phyloP scores from a whole-genome alignment of 2,888 invertebrate genomes.

The Thymelicus acteon region DNA sequence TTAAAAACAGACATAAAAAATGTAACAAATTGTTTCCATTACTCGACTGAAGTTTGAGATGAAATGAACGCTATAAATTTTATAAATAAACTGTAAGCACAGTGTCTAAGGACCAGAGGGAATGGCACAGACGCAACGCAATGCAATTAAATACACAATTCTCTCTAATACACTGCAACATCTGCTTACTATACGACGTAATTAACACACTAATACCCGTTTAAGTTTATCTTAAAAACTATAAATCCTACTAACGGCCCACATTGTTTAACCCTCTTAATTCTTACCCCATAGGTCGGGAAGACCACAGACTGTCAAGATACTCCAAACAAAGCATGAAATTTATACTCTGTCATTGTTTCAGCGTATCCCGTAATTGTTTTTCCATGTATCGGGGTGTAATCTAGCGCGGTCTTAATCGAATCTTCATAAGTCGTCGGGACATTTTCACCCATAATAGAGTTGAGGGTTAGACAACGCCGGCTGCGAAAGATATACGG shows the following conservation, averaged over 20 bases:
- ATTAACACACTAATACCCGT: slow-evolving; percentile 60
- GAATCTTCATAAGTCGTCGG: slow-evolving; percentile 72
- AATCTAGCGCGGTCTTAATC: slow-evolving; percentile 73
- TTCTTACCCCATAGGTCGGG: slow-evolving; percentile 35
- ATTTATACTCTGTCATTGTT: slow-evolving; percentile 78
- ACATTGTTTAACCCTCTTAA: slow-evolving; percentile 66
- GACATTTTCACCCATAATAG: slow-evolving; percentile 49
- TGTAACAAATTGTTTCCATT: too few species aligned
- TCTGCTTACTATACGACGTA: slow-evolving; percentile 39
- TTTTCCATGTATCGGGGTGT: slow-evolving; percentile 79
- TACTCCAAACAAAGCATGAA: slow-evolving; percentile 74
- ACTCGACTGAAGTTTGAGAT: slow-evolving; percentile 7
- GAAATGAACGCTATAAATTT: slow-evolving; percentile 26
- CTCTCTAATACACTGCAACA: slow-evolving; percentile 30
- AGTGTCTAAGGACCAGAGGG: slow-evolving; percentile 21
- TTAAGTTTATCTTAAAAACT: slow-evolving; percentile 75
- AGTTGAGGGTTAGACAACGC: slow-evolving; percentile 58
- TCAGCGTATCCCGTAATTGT: slow-evolving; percentile 79
- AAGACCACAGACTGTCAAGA: slow-evolving; percentile 57
- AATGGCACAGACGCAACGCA: slow-evolving; percentile 23
- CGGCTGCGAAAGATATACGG: slow-evolving; percentile 66
- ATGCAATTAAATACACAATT: slow-evolving; percentile 32
- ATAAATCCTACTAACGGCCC: slow-evolving; percentile 74
- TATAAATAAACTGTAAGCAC: slow-evolving; percentile 26
- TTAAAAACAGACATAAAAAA: too few species aligned